phyloP scores from a whole-genome alignment of 2,797 vertebrate species.

The Alosa sapidissima region DNA sequence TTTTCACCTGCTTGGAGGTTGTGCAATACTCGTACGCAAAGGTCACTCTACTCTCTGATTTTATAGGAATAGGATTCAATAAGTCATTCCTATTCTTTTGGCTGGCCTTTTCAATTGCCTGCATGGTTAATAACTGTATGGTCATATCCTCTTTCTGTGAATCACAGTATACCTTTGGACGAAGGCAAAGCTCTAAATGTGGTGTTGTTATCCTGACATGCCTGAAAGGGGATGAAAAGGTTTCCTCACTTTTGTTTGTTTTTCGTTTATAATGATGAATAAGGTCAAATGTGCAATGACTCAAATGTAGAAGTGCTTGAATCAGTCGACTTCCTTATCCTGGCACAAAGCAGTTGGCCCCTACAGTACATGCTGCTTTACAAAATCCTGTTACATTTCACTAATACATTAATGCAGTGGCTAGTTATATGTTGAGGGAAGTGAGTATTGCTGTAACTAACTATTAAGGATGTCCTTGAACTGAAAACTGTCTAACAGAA shows the following conservation, averaged over 20 bases:
- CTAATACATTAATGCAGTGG: not conserved
- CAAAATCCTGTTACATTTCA: not conserved
- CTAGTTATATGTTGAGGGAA: not conserved
- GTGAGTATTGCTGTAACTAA: not conserved
- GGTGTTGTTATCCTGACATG: not conserved
- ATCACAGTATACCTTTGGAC: not conserved
- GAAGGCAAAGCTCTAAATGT: not conserved
- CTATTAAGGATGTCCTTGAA: not conserved
- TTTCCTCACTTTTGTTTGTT: not conserved
- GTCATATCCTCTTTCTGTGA: too few relatives aligned
- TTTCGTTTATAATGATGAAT: not conserved
- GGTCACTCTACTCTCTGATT: too few relatives aligned
- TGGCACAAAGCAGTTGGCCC: not conserved
- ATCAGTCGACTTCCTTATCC: not conserved
- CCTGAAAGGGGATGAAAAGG: not conserved
- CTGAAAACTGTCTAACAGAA: not conserved
- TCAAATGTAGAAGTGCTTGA: not conserved
- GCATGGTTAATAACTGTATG: too few relatives aligned
- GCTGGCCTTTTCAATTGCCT: too few relatives aligned
- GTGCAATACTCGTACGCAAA: too few relatives aligned
- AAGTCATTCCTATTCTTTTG: too few relatives aligned
- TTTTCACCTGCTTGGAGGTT: too few relatives aligned
- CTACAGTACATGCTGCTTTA: not conserved
- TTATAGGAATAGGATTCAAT: too few relatives aligned
- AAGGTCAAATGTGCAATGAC: not conserved